These are phyloP conservation scores for Crenuchus spilurus DNA, from an alignment of 2,797 vertebrate genomes.

Conservation along the genomic window DNA sequence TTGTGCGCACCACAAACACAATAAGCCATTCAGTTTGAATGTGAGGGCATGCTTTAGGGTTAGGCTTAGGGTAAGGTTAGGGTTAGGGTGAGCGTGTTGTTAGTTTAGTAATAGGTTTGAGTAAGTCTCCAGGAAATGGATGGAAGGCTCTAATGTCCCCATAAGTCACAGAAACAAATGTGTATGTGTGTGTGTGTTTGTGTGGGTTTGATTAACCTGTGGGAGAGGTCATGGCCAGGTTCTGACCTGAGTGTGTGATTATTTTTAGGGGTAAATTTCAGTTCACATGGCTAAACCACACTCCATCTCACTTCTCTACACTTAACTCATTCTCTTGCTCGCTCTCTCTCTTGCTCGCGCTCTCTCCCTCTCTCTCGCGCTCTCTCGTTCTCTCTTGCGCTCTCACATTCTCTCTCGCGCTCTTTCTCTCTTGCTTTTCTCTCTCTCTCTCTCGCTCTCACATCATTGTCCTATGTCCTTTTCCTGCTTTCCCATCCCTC, in stretches of 20 bases:
- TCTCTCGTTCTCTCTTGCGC: neutral
- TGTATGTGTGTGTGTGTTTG: neutral
- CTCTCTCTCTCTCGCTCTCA: neutral
- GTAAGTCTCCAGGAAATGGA: no score
- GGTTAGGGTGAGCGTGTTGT: no score
- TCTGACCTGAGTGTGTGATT: slow-evolving; percentile 32
- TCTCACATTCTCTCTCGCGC: neutral
- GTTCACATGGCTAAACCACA: neutral
- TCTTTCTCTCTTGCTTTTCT: slow-evolving; percentile 9
- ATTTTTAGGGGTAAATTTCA: slow-evolving; percentile 4
- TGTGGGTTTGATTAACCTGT: slow-evolving; percentile 24
- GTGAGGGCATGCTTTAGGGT: no score
- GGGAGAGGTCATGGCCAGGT: slow-evolving; percentile 35
- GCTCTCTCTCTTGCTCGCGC: neutral
- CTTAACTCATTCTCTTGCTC: neutral
- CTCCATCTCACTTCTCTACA: neutral
- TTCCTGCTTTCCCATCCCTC: slow-evolving; percentile 46
- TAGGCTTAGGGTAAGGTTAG: no score
- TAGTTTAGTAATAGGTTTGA: no score
- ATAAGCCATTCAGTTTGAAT: no score
- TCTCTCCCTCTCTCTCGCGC: neutral
- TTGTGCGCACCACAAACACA: no score
- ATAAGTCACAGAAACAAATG: no score
- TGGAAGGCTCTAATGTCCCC: no score
- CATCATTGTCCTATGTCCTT: slow-evolving; percentile 21